Base-by-base conservation (phyloP, 2,888 invertebrate genomes). In the Tenthredo notha region DNA sequence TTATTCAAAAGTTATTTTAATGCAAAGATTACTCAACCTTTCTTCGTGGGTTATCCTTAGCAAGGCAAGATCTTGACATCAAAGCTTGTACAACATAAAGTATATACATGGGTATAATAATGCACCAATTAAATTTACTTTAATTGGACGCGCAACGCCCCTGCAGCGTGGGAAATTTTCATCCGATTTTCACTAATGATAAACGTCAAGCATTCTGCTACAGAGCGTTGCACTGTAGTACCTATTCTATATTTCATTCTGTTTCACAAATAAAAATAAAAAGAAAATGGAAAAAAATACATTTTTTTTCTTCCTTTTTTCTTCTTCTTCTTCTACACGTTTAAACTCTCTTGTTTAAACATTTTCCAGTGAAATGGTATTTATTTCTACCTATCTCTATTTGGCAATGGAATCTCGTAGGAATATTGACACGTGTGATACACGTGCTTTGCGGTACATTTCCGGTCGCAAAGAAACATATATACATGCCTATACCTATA, bases 91-190 rank as follows among this genome's bases (percentile, higher is more conserved):
- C 25, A 18, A 3, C n/a, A 33, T 15, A 78, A 40, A 7, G n/a
- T n/a, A 37, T 25, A 29, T 18, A 77, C 37, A 37, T 18, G 25
- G 25, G 29, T 50, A 29, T 77, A 77, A 25, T 54, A 77, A 77
- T 54, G 77, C 50, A 77, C 54, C 80, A 80, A 80, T 80, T 80
- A 80, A 40, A 61, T 80, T 80, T 15, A n/a, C 33, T 80, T 80
- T 80, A 58, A 80, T 80, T 80, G 61, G 77, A 77, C 29, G 47
- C 12, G 6, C 29, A 67, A 50, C 77, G 54, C 77, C 77, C 77
- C 54, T 25, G 15, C 47, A 54, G 6, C 77, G 77, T 77, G 77
- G 77, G 77, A 77, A 77, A 75, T n/a, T 25, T 21, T 25, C 47
- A 77, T 21, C 72, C 72, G 72, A 74, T 74, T 74, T 74, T 74